A percentile compares a stretch with the other conserved stretches of the same genome.
These are phyloP conservation scores for Drosophila cracens DNA, from an alignment of 2,888 invertebrate genomes.

Conservation along the genomic window DNA sequence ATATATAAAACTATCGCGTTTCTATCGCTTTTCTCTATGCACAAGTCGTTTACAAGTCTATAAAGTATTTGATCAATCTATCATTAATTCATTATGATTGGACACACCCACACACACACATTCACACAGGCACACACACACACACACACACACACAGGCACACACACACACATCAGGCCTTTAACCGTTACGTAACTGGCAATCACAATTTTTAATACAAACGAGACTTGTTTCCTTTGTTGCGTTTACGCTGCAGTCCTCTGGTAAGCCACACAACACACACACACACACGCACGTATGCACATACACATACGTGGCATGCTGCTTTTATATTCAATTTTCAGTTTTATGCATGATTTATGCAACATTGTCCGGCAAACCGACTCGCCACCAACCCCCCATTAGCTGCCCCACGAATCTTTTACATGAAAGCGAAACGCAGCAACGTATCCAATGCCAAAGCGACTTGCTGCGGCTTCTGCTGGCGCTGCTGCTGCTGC, in stretches of 20 bases:
- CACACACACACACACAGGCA: not conserved
- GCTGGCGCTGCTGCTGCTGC: slow-evolving; percentile 8
- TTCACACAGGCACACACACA: no score
- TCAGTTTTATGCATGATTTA: slow-evolving; percentile 70
- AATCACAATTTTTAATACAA: slow-evolving; percentile 66
- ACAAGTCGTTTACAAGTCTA: not conserved
- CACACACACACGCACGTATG: slow-evolving; percentile 73
- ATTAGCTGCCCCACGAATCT: not conserved
- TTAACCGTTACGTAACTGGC: slow-evolving; percentile 48
- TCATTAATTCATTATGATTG: not conserved
- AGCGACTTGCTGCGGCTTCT: slow-evolving; percentile 53
- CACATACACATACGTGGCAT: slow-evolving; percentile 23
- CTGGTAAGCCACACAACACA: slow-evolving; percentile 10
- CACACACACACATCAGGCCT: slow-evolving; percentile 15
- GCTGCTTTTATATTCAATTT: slow-evolving; percentile 85
- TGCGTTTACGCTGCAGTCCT: slow-evolving; percentile 44
- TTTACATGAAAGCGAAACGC: slow-evolving; percentile 58
- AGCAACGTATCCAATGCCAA: slow-evolving; percentile 56
- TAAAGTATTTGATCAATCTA: not conserved
- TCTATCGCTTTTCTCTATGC: not conserved
- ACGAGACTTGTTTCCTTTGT: slow-evolving; percentile 62
- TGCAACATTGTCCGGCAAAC: slow-evolving; percentile 63
- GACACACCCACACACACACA: not conserved
- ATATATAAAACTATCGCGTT: not conserved
- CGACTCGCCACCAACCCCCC: slow-evolving; percentile 40